Evolutionary conservation across 2,888 invertebrate genomes (phyloP).

Genomic region (Chironomus tentans): DNA sequence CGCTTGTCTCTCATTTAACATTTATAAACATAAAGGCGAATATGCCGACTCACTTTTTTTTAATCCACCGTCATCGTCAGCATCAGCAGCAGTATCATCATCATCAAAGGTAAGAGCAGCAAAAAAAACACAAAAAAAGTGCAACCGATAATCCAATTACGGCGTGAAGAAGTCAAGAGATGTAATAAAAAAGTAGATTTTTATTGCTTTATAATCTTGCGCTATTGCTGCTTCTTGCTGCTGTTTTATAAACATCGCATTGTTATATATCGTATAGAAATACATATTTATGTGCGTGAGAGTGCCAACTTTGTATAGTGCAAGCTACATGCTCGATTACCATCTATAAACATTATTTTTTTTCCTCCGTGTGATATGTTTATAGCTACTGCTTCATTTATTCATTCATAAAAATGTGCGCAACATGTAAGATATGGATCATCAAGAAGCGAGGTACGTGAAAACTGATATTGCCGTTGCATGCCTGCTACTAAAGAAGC

Average conservation of each 20-base stretch:
- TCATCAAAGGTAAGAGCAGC: neutral
- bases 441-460: neutral
- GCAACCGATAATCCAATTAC: conserved; percentile 13
- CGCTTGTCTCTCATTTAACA: neutral
- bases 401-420: neutral
- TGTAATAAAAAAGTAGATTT: neutral
- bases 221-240: neutral
- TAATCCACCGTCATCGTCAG: too few relatives aligned
- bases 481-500: conserved; percentile 17
- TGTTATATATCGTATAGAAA: neutral
- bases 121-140: neutral
- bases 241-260: neutral
- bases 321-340: neutral
- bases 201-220: neutral
- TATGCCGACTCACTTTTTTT: neutral
- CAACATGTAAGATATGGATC: conserved; percentile 16
- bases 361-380: neutral
- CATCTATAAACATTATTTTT: neutral
- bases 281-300: conserved; percentile 1
- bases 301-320: neutral
- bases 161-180: neutral
- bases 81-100: neutral
- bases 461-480: neutral
- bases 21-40: neutral
- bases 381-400: neutral